These are phyloP conservation scores for Pseudobourletiella spinata DNA, from an alignment of 1,140 invertebrate species.

Conservation along the genomic window DNA sequence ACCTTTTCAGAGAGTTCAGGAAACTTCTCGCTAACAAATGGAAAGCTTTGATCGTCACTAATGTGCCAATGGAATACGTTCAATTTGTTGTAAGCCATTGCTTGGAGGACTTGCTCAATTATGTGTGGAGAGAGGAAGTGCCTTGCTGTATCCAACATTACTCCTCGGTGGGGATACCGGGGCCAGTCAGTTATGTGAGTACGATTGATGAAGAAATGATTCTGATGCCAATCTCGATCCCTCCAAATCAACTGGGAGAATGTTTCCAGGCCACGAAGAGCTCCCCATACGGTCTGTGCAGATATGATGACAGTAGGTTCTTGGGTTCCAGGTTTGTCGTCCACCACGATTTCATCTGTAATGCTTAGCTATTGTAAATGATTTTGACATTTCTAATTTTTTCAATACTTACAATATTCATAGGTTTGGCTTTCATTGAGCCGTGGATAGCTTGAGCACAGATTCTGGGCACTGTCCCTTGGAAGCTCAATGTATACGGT, in stretches of 20 bases:
- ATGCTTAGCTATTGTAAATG: background rate
- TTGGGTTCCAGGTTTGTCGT: background rate
- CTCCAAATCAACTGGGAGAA: slow-evolving; percentile 54
- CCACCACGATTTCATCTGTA: background rate
- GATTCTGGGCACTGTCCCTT: background rate
- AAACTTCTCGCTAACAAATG: slow-evolving; percentile 47
- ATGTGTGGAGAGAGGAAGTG: slow-evolving; percentile 44
- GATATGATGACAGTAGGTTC: slow-evolving; percentile 2
- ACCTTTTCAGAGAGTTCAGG: slow-evolving; percentile 40
- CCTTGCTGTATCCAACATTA: slow-evolving; percentile 48
- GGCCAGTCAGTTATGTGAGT: slow-evolving; percentile 45
- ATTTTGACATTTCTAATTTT: background rate
- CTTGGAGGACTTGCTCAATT: slow-evolving; percentile 43
- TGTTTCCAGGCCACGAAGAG: slow-evolving; percentile 66
- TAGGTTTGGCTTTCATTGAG: background rate
- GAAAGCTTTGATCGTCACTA: slow-evolving; percentile 52
- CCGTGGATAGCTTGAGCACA: background rate
- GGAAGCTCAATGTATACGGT: slow-evolving; percentile 1
- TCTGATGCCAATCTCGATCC: background rate
- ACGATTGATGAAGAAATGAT: slow-evolving; percentile 39
- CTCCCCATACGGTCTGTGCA: slow-evolving; percentile 57
- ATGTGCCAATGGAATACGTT: slow-evolving; percentile 59
- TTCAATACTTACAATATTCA: background rate
- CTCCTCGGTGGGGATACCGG: slow-evolving; percentile 45
- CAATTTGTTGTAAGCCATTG: slow-evolving; percentile 51